A percentile compares a stretch with the other conserved stretches of the same genome.
These are phyloP conservation scores for Aphyosemion australe DNA, from an alignment of 2,113 vertebrate species.

Conservation along the genomic window DNA sequence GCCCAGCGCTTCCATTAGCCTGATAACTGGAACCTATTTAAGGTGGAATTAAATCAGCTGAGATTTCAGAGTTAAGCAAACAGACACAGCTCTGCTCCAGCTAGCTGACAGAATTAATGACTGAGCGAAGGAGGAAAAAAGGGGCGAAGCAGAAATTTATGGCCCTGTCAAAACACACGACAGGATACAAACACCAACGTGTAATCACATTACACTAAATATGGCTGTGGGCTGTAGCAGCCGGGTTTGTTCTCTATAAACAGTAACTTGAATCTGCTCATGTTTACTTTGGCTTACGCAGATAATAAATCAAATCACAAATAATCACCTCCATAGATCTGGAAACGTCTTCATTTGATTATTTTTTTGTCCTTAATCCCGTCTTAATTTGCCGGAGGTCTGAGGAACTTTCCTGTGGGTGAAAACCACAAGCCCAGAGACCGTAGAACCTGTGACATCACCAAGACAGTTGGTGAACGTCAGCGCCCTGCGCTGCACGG, in stretches of 20 bases:
- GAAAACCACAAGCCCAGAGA: too few relatives aligned
- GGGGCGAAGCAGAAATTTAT: conserved; percentile 59
- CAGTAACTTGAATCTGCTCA: too few relatives aligned
- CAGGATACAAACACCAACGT: conserved; percentile 20
- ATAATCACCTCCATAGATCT: neutral
- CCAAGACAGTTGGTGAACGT: conserved; percentile 4
- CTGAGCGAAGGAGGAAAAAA: conserved; percentile 37
- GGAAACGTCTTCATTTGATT: neutral
- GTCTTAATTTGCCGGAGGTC: too few relatives aligned
- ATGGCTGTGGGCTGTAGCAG: conserved; percentile 35
- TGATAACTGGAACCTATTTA: conserved; percentile 38
- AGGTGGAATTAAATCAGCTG: conserved; percentile 49
- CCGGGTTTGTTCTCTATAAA: neutral
- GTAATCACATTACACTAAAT: conserved; percentile 1
- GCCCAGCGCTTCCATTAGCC: conserved; percentile 30
- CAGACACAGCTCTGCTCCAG: conserved; percentile 12
- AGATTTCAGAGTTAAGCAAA: conserved; percentile 26
- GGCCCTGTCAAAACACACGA: conserved; percentile 47
- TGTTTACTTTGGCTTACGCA: neutral
- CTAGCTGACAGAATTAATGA: conserved; percentile 38
- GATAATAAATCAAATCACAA: neutral
- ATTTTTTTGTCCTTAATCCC: too few relatives aligned
- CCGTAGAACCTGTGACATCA: neutral
- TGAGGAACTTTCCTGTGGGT: too few relatives aligned
- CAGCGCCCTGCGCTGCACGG: neutral